phyloP scores from a whole-genome alignment of 2,113 vertebrate genomes.

The Tupaia chinensis region DNA sequence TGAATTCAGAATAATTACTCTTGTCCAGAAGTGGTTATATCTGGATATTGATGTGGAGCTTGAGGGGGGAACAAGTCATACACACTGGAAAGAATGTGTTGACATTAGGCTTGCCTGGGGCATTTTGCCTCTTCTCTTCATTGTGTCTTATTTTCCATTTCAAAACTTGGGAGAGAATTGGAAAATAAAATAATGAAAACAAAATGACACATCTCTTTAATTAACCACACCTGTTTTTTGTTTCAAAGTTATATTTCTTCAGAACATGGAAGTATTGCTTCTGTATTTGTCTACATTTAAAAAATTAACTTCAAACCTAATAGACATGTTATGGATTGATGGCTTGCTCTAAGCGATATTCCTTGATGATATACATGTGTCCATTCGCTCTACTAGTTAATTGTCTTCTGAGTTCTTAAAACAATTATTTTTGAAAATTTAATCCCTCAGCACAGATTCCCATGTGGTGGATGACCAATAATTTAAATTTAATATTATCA shows the following conservation, averaged over 20 bases:
- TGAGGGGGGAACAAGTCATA: neutral
- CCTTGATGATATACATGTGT: neutral
- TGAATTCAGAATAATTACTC: conserved; percentile 13
- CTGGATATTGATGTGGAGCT: neutral
- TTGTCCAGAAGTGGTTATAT: neutral
- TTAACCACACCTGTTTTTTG: conserved; percentile 44
- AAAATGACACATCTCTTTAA: conserved; percentile 4
- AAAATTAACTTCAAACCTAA: conserved; percentile 29
- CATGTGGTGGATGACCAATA: neutral
- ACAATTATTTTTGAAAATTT: neutral
- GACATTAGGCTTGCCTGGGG: neutral
- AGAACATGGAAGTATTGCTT: conserved; percentile 30
- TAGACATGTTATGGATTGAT: conserved; percentile 8
- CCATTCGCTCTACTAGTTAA: neutral
- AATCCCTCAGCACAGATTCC: neutral
- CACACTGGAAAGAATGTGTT: neutral
- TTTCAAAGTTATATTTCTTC: conserved; percentile 55
- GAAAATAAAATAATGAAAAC: conserved; percentile 62
- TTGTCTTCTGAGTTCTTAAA: conserved; percentile 53
- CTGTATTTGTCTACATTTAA: conserved; percentile 59
- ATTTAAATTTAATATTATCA: neutral
- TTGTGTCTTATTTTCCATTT: conserved; percentile 33
- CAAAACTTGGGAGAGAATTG: conserved; percentile 1
- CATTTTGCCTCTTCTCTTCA: neutral
- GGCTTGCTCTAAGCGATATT: neutral